A percentile compares a stretch with the other conserved stretches of the same genome.
Conservation (phyloP, 2,113 vertebrate species). For the Pseudonaja textilis region DNA sequence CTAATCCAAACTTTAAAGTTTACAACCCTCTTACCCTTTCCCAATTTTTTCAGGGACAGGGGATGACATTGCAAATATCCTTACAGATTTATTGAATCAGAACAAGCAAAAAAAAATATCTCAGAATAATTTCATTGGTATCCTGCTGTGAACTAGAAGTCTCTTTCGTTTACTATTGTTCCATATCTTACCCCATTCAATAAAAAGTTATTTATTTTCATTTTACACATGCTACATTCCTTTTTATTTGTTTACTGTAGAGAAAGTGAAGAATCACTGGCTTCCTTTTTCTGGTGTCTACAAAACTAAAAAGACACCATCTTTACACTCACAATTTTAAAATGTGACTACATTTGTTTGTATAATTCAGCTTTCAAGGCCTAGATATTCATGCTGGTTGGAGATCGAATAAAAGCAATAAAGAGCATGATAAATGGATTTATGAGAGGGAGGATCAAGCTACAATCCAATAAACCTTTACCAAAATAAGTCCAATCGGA, state of each 20-base stretch:
- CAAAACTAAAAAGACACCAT: neutral
- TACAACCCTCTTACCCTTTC: neutral
- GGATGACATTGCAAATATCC: neutral
- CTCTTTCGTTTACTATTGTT: neutral
- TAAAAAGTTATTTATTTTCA: neutral
- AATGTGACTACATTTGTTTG: neutral
- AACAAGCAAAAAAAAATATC: neutral
- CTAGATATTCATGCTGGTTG: neutral
- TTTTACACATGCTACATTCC: neutral
- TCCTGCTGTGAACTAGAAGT: no score
- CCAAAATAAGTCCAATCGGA: neutral
- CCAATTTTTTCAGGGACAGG: neutral
- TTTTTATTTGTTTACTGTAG: neutral
- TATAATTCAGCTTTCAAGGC: conserved; percentile 1
- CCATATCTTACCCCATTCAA: neutral
- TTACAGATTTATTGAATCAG: neutral
- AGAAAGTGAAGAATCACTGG: neutral
- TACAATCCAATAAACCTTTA: neutral
- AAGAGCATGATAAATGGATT: neutral
- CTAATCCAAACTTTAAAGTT: neutral
- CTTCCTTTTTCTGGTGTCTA: neutral
- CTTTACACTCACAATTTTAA: neutral
- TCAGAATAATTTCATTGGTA: neutral
- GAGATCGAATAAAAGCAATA: neutral
- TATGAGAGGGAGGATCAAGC: neutral